A percentile compares a stretch with the other conserved stretches of the same genome.
Evolutionary conservation across 2,797 vertebrate genomes (phyloP).

Genomic region (Distichodus sexfasciatus): DNA sequence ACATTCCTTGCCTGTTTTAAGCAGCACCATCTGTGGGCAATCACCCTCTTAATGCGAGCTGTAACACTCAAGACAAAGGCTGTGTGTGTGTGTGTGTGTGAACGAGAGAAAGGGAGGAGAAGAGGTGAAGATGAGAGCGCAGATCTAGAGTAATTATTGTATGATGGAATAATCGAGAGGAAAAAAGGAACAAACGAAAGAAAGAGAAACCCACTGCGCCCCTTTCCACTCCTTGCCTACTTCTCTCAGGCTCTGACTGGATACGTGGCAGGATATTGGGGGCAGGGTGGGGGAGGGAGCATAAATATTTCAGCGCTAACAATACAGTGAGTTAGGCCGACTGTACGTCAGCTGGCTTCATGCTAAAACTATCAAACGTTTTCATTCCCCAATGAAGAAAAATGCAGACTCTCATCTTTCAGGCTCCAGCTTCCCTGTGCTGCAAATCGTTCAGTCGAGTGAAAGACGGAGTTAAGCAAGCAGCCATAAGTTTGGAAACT

Average conservation of each 20-base stretch:
- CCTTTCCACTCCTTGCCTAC: background rate
- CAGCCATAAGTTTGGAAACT: background rate
- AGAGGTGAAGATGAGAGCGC: background rate
- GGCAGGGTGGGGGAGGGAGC: conserved; percentile 1
- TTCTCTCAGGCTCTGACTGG: conserved; percentile 1
- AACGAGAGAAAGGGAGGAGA: background rate
- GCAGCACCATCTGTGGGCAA: conserved; percentile 52
- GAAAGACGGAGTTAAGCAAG: background rate
- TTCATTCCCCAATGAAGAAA: conserved; percentile 17
- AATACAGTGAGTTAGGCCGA: conserved; percentile 16
- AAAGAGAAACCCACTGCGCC: background rate
- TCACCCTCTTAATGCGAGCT: conserved; percentile 20
- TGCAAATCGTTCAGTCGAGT: background rate
- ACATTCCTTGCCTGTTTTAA: conserved; percentile 39
- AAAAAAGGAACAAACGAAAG: background rate
- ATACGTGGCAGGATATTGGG: conserved; percentile 32
- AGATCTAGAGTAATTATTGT: background rate
- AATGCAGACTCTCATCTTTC: background rate
- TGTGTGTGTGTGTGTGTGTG: background rate
- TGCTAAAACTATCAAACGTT: conserved; percentile 34
- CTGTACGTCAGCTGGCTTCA: conserved; percentile 23
- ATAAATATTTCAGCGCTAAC: conserved; percentile 25
- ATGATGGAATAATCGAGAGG: background rate
- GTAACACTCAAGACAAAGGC: conserved; percentile 6
- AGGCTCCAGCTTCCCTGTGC: background rate